A percentile compares a stretch with the other conserved stretches of the same genome.
Evolutionary conservation across 2,113 vertebrate species (phyloP).

Genomic region (Struthio camelus): DNA sequence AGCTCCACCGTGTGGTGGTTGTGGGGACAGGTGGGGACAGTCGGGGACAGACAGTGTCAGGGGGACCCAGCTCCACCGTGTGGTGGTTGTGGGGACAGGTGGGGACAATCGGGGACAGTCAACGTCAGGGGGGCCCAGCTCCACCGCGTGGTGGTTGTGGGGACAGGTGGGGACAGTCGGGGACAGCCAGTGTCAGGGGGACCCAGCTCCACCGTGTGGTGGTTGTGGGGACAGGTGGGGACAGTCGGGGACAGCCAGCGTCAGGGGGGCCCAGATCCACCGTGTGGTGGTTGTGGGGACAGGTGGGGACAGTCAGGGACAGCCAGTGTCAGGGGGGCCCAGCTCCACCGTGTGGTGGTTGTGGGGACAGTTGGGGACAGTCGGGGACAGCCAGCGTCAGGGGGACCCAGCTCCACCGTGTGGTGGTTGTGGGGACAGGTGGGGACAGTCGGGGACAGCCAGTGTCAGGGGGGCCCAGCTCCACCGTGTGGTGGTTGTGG

Average conservation of each 20-base stretch:
- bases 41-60: too few relatives aligned
- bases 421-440: too few relatives aligned
- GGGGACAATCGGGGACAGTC: background rate
- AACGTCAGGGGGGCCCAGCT: background rate
- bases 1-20: too few relatives aligned
- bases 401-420: background rate
- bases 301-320: background rate
- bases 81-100: constrained; percentile 79
- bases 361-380: too few relatives aligned
- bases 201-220: too few relatives aligned
- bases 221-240: too few relatives aligned
- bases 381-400: background rate
- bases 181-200: background rate
- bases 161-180: too few relatives aligned
- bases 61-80: constrained; percentile 89
- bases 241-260: too few relatives aligned
- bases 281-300: constrained; percentile 86
- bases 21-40: too few relatives aligned
- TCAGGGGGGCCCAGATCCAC: constrained; percentile 85
- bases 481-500: constrained; percentile 91
- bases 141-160: too few relatives aligned
- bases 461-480: constrained; percentile 77
- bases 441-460: too few relatives aligned
- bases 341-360: too few relatives aligned
- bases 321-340: background rate